Conservation (phyloP, 2,888 invertebrate genomes). For the Morinoia aosen region DNA sequence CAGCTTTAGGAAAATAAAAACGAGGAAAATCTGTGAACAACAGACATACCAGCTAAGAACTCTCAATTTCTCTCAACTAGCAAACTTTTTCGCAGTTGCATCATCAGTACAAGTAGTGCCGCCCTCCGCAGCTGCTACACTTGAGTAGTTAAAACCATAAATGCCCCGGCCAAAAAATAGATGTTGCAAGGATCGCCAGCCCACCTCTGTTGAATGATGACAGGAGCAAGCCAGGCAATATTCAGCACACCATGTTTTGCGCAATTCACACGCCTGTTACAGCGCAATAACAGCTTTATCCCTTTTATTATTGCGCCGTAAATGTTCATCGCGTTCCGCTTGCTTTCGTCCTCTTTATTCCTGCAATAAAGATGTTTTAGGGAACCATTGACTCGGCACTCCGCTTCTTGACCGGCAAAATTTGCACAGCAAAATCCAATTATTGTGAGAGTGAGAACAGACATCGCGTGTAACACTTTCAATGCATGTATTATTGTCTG, state of each 20-base stretch:
- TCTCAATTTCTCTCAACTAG: no score
- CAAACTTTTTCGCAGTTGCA: no score
- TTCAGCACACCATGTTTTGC: slow-evolving; percentile 10
- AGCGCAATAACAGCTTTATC: slow-evolving; percentile 17
- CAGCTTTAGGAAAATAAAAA: no score
- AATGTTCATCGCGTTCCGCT: background rate
- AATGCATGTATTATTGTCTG: no score
- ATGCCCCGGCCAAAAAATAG: background rate
- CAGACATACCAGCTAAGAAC: no score
- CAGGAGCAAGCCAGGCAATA: background rate
- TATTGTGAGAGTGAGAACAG: background rate
- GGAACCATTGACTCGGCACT: background rate
- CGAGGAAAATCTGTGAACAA: no score
- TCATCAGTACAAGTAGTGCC: no score
- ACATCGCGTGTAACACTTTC: no score
- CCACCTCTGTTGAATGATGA: background rate
- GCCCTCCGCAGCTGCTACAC: no score
- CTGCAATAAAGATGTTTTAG: slow-evolving; percentile 1
- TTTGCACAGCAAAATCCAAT: background rate
- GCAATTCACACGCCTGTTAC: slow-evolving; percentile 3
- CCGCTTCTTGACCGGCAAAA: background rate
- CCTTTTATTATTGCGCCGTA: slow-evolving; percentile 17
- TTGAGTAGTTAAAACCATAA: no score
- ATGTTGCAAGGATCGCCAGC: background rate
- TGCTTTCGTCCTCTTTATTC: background rate